Percentiles rank a stretch among this genome's conserved stretches.
phyloP scores from a whole-genome alignment of 2,113 vertebrate genomes.

The Pachycephala philippinensis region DNA sequence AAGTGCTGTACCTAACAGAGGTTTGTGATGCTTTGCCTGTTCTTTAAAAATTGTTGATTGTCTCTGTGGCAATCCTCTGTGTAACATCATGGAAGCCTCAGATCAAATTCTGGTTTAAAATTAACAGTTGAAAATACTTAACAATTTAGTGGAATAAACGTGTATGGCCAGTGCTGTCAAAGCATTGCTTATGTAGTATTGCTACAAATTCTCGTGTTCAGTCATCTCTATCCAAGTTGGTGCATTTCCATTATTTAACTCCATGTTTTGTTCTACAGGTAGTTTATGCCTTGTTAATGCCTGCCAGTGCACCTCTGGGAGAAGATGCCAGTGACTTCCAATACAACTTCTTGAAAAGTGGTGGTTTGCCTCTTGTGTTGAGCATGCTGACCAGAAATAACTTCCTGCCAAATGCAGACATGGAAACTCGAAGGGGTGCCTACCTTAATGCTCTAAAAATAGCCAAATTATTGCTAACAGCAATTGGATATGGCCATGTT shows the following conservation, averaged over 20 bases:
- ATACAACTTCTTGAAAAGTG: constrained; percentile 96
- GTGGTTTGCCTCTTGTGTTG: constrained; percentile 92
- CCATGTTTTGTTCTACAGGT: constrained; percentile 74
- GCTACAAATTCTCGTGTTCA: neutral
- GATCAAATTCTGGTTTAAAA: neutral
- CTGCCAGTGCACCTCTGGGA: constrained; percentile 93
- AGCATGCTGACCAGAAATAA: constrained; percentile 99
- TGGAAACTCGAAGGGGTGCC: constrained; percentile 95
- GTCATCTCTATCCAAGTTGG: neutral
- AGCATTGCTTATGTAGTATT: neutral
- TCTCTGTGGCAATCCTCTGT: neutral
- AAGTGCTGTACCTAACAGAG: constrained; percentile 99
- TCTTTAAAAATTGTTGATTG: neutral
- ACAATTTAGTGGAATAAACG: neutral
- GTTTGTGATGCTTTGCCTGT: constrained; percentile 70
- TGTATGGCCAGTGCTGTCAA: neutral
- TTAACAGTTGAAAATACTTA: neutral
- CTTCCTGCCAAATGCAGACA: constrained; percentile 97
- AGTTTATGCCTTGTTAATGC: constrained; percentile 99
- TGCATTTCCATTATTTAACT: neutral
- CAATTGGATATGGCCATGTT: constrained; percentile 96
- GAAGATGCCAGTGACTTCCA: constrained; percentile 98
- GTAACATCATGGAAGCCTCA: neutral
- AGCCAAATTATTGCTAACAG: constrained; percentile 93
- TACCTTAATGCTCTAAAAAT: constrained; percentile 98